phyloP scores from a whole-genome alignment of 2,113 vertebrate species.

The Peucedramus taeniatus region DNA sequence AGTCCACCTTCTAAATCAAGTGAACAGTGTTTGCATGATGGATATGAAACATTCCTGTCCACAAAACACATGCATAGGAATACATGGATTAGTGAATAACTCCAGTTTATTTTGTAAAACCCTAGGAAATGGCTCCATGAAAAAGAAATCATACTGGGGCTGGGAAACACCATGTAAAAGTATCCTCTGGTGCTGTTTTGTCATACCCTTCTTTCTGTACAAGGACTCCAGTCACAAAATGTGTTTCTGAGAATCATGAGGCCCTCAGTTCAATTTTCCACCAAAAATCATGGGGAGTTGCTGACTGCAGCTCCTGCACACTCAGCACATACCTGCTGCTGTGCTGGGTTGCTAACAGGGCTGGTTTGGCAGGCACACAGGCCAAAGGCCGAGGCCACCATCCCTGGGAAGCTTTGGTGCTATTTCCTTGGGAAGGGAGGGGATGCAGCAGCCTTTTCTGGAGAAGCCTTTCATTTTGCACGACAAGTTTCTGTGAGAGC shows the following conservation, averaged over 20 bases:
- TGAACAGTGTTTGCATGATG: neutral
- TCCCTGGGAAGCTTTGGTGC: neutral
- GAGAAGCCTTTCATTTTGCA: neutral
- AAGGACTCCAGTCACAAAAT: too few relatives aligned
- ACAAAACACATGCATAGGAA: rapidly evolving
- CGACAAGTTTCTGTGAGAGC: neutral
- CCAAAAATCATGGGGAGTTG: rapidly evolving
- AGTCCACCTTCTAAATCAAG: neutral
- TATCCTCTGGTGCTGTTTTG: neutral
- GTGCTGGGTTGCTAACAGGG: neutral
- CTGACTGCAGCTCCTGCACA: neutral
- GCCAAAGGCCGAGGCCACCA: neutral
- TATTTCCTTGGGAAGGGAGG: neutral
- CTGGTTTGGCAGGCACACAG: neutral
- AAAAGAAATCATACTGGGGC: neutral
- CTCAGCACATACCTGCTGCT: neutral
- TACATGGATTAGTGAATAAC: neutral
- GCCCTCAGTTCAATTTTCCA: neutral
- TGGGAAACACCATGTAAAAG: neutral
- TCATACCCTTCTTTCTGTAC: neutral
- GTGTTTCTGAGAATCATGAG: neutral
- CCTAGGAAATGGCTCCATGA: neutral
- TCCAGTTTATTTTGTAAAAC: neutral
- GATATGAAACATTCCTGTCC: neutral
- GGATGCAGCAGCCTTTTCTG: neutral